A percentile compares a stretch with the other conserved stretches of the same genome.
Evolutionary conservation across 23 tunicate species (phyloP).

Genomic region (Phallusia fumigata): DNA sequence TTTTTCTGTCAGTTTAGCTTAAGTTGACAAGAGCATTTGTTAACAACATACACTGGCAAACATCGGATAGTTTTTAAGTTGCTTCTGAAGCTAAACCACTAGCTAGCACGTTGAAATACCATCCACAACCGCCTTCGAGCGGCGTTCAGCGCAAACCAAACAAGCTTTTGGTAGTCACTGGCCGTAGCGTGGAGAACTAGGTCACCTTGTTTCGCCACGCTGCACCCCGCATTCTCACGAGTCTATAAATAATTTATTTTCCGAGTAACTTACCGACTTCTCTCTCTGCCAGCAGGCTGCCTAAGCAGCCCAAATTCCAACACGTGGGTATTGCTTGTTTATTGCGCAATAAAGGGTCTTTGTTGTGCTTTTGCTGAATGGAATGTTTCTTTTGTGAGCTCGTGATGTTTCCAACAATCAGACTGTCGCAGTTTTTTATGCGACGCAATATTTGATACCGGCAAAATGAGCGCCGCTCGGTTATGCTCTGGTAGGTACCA

Average conservation of each 20-base stretch:
- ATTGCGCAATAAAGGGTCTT: neutral
- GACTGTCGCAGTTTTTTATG: neutral
- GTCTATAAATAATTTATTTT: neutral
- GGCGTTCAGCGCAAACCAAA: no score
- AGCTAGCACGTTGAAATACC: no score
- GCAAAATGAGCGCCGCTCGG: neutral
- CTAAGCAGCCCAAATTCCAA: neutral
- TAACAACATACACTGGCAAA: no score
- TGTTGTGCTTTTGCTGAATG: neutral
- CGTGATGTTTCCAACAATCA: neutral
- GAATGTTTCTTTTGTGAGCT: neutral
- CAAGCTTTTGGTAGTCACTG: neutral
- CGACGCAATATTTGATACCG: neutral
- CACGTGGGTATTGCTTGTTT: neutral
- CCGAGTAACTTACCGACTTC: neutral
- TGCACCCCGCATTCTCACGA: neutral
- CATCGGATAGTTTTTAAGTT: no score
- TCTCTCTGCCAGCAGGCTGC: neutral
- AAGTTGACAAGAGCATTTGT: no score
- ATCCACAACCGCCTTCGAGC: no score
- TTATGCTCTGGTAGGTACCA: neutral
- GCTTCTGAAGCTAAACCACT: no score
- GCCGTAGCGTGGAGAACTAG: neutral
- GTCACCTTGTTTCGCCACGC: neutral
- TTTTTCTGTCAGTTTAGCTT: no score